phyloP scores from a whole-genome alignment of 2,113 vertebrate species.

The Chaenogobius annularis region DNA sequence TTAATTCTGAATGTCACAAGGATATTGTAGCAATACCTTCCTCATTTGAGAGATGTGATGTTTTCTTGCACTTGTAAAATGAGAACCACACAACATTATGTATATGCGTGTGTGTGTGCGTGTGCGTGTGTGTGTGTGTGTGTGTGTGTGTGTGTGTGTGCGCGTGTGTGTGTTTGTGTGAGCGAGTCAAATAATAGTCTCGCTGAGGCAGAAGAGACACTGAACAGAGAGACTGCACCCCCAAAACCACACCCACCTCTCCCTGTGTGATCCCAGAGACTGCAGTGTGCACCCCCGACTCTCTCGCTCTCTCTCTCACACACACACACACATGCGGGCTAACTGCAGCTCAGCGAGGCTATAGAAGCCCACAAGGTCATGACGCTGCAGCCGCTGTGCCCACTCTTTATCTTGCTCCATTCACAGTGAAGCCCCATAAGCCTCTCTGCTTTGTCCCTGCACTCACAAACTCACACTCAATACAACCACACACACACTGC shows the following conservation, averaged over 20 bases:
- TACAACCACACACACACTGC: slow-evolving; percentile 22
- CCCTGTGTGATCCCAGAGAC: slow-evolving; percentile 12
- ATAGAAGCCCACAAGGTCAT: slow-evolving; percentile 78
- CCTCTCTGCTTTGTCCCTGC: slow-evolving; percentile 60
- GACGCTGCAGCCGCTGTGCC: slow-evolving; percentile 68
- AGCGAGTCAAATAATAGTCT: slow-evolving; percentile 59
- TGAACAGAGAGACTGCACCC: slow-evolving; percentile 50
- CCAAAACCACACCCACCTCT: slow-evolving; percentile 30
- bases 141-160: no score
- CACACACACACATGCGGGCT: background rate
- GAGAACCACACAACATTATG: no score
- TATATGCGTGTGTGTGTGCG: no score
- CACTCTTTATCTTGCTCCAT: slow-evolving; percentile 64
- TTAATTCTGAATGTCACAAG: no score
- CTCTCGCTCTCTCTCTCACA: background rate
- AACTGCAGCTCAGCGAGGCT: slow-evolving; percentile 83
- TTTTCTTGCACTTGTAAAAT: no score
- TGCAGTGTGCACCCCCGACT: slow-evolving; percentile 2
- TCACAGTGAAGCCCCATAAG: slow-evolving; percentile 66
- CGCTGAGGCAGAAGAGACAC: slow-evolving; percentile 65
- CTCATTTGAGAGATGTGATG: background rate
- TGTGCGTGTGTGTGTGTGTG: no score
- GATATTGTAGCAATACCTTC: background rate
- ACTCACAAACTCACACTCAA: slow-evolving; percentile 35
- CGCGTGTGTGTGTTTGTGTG: background rate